Evolutionary conservation across 2,888 invertebrate genomes (phyloP), one percentile per base, ranked within the genome.

Genomic region (Drosophila macrospina): DNA sequence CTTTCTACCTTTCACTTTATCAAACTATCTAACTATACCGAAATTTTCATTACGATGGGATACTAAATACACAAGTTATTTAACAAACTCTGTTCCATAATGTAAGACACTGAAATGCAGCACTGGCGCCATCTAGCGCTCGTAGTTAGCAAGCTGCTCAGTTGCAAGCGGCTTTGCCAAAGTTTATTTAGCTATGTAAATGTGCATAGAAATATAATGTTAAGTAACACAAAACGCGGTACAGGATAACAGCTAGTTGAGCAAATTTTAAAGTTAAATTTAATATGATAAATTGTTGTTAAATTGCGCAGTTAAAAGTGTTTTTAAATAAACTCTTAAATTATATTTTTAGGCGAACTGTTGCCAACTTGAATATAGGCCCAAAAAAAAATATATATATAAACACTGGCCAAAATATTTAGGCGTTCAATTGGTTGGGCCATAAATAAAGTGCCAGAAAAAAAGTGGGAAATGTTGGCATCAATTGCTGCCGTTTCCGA

Each of bases 401-500:
- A 28, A 6, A 28, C 37, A 56, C 44, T 37, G 60, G 44, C 37
- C 15, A 15, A 41, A 54, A 68, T 64, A 56, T 59, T 67, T 59
- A n/a, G 36, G n/a, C 37, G 66, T 71, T 70, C 74, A 64, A 74
- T 75, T 75, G 83, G 78, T 70, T 73, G 83, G 42, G 13, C 69
- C 65, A 69, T 79, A 82, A 83, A 82, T 68, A 77, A 60, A 84
- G 50, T 32, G 16, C n/a, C 52, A 52, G 45, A 32, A 20, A 42
- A 52, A 41, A 4, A 1, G 20, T 20, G 20, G 20, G 20, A 20
- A 41, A 24, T 13, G 20, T 73, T 72, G 78, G 51, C 86, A 78
- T 78, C 68, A 85, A 85, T 74, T 81, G 50, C 63, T 52, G 71
- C 75, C 82, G 74, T 84, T 80, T 78, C 65, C 62, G 68, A 78